These are phyloP conservation scores for Danio jaintianensis DNA, from an alignment of 2,797 vertebrate genomes.

Conservation along the genomic window DNA sequence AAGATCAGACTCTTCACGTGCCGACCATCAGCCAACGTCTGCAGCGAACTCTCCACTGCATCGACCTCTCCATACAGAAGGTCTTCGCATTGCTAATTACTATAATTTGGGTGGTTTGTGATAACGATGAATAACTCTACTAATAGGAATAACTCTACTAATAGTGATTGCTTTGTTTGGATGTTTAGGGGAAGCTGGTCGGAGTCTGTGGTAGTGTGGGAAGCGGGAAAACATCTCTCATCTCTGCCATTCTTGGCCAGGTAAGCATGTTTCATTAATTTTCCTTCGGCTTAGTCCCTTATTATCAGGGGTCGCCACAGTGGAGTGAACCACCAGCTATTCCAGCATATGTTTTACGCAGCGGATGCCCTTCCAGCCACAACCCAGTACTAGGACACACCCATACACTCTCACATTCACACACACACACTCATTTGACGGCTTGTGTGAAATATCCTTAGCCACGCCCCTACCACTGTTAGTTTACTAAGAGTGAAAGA, in stretches of 20 bases:
- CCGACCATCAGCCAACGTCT: conserved; percentile 79
- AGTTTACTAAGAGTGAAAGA: no score
- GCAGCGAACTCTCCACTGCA: conserved; percentile 86
- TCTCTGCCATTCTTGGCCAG: conserved; percentile 92
- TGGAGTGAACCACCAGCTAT: no score
- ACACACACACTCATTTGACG: no score
- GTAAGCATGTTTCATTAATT: no score
- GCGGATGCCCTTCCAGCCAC: no score
- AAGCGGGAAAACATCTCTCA: conserved; percentile 92
- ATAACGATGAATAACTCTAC: neutral
- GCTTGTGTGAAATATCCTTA: no score
- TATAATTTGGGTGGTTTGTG: neutral
- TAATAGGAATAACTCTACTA: neutral
- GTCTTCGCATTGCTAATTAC: conserved; percentile 61
- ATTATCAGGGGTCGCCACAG: no score
- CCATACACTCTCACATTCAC: no score
- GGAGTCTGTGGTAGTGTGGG: conserved; percentile 94
- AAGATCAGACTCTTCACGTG: conserved; percentile 77
- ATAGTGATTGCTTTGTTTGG: neutral
- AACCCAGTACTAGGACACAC: no score
- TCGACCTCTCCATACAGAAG: conserved; percentile 86
- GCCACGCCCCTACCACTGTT: no score
- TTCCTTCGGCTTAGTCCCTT: no score
- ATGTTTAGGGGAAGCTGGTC: conserved; percentile 84
- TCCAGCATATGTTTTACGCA: no score